A percentile compares a stretch with the other conserved stretches of the same genome.
These are phyloP conservation scores for Synaphobranchus kaupii DNA, from an alignment of 2,797 vertebrate species.

Conservation along the genomic window DNA sequence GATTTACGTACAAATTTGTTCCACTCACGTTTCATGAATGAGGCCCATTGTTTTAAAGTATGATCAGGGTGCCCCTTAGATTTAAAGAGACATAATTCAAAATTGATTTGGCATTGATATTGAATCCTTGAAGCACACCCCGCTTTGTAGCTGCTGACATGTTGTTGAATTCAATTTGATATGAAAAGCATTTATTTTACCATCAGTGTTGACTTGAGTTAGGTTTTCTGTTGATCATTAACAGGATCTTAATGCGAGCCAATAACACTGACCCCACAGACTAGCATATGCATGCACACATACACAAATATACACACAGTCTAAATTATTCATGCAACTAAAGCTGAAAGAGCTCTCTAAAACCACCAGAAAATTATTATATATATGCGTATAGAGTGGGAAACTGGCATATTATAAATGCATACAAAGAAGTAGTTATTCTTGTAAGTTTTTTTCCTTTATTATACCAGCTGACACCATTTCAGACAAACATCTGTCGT, in stretches of 20 bases:
- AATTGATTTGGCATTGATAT: conserved; percentile 1
- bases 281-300: background rate
- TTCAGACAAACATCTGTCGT: background rate
- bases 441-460: background rate
- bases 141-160: background rate
- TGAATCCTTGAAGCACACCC: background rate
- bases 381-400: background rate
- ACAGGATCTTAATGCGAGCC: background rate
- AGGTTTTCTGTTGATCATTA: background rate
- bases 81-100: background rate
- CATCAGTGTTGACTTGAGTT: background rate
- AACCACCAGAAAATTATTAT: background rate
- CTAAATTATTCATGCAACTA: background rate
- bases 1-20: too few species aligned
- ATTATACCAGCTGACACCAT: background rate
- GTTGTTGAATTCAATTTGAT: background rate
- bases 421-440: background rate
- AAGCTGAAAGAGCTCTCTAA: background rate
- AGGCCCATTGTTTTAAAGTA: background rate
- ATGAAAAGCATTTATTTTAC: background rate
- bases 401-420: background rate
- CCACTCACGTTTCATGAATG: too few species aligned
- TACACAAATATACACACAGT: background rate
- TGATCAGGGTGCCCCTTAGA: background rate
- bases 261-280: background rate